A percentile compares a stretch with the other conserved stretches of the same genome.
phyloP scores from a whole-genome alignment of 2,113 vertebrate species.

The Kryptolebias marmoratus region DNA sequence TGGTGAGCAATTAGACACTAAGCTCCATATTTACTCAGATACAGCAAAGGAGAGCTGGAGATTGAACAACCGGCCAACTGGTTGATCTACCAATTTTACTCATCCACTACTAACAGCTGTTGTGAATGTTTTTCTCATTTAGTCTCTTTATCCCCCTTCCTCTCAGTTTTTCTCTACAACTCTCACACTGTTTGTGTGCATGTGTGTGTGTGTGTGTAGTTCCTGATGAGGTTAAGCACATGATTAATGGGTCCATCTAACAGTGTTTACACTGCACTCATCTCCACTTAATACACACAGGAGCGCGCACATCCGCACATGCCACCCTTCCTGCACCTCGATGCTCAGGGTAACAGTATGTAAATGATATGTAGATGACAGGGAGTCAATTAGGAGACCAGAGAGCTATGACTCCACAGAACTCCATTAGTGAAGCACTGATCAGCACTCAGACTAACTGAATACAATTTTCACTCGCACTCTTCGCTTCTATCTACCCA shows the following conservation, averaged over 20 bases:
- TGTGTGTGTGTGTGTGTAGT: conserved; percentile 28
- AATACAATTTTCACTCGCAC: conserved; percentile 1
- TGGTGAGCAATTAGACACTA: not conserved
- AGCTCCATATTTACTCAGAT: not conserved
- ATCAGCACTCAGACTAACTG: conserved; percentile 41
- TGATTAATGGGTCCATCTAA: conserved; percentile 71
- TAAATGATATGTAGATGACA: conserved; percentile 74
- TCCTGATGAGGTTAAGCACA: conserved; percentile 70
- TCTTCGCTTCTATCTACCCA: not conserved
- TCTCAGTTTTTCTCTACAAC: conserved; percentile 15
- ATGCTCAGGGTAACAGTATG: conserved; percentile 64
- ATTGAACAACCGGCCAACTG: conserved; percentile 10
- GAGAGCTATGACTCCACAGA: conserved; percentile 62
- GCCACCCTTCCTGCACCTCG: conserved; percentile 28
- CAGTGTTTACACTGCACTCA: conserved; percentile 65
- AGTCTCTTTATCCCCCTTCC: not conserved
- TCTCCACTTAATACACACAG: conserved; percentile 54
- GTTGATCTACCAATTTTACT: conserved; percentile 15
- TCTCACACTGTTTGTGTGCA: conserved; percentile 3
- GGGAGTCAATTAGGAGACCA: conserved; percentile 68
- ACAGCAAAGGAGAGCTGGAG: not conserved
- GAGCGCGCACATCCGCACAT: conserved; percentile 18
- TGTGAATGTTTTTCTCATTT: conserved; percentile 28
- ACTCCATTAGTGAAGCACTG: conserved; percentile 62
- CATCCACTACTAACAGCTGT: conserved; percentile 32